A percentile compares a stretch with the other conserved stretches of the same genome.
These are phyloP conservation scores for Diarsia rubi DNA, from an alignment of 2,888 invertebrate species.

Conservation along the genomic window DNA sequence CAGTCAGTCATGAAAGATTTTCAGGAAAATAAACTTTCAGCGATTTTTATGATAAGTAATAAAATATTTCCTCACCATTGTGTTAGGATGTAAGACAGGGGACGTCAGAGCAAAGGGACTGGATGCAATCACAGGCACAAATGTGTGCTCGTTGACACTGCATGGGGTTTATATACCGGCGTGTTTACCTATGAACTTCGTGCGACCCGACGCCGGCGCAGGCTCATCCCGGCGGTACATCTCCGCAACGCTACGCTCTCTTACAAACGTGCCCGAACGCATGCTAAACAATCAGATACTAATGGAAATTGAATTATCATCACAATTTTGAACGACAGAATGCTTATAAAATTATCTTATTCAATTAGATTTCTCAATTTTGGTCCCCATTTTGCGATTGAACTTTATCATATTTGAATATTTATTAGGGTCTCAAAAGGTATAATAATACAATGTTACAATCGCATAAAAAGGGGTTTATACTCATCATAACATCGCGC, in stretches of 20 bases:
- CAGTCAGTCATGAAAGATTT: not conserved
- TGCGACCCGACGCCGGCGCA: slow-evolving; percentile 79
- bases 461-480: not conserved
- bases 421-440: slow-evolving; percentile 7
- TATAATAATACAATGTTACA: not conserved
- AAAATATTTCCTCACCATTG: slow-evolving; percentile 75
- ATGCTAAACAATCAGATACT: slow-evolving; percentile 69
- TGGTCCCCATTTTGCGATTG: slow-evolving; percentile 23
- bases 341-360: slow-evolving; percentile 70
- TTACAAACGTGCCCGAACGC: slow-evolving; percentile 64
- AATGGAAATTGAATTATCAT: slow-evolving; percentile 72
- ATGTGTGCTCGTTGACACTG: slow-evolving; percentile 87
- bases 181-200: slow-evolving; percentile 90
- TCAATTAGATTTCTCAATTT: slow-evolving; percentile 67
- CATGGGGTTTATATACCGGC: slow-evolving; percentile 87
- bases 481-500: too few species aligned
- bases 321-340: slow-evolving; percentile 67
- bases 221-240: slow-evolving; percentile 81
- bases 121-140: slow-evolving; percentile 81
- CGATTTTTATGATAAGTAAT: slow-evolving; percentile 19
- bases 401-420: slow-evolving; percentile 58
- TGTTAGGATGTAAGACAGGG: slow-evolving; percentile 68
- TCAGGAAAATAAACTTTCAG: not conserved
- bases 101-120: slow-evolving; percentile 72
- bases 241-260: slow-evolving; percentile 66